A percentile compares a stretch with the other conserved stretches of the same genome.
Conservation (phyloP, 2,888 invertebrate genomes). For the Caenorhabditis uteleia region DNA sequence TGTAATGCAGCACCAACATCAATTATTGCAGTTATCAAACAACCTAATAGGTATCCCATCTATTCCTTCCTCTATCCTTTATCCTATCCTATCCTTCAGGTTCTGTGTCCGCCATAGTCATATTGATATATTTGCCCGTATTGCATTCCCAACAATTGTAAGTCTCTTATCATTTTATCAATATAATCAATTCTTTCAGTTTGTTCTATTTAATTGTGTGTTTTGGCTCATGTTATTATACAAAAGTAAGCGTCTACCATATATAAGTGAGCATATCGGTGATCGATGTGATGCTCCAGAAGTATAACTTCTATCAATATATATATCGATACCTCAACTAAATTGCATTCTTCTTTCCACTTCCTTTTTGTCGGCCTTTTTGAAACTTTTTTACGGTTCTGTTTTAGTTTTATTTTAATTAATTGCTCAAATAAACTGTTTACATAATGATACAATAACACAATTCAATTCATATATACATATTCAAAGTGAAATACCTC, state of each 20-base stretch:
- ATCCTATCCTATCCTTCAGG: constrained; percentile 1
- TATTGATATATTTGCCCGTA: constrained; percentile 55
- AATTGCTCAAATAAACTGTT: no score
- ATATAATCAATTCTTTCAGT: constrained; percentile 59
- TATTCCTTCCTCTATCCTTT: not conserved
- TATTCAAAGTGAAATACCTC: no score
- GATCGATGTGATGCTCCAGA: constrained; percentile 37
- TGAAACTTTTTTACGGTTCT: constrained; percentile 15
- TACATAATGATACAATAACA: no score
- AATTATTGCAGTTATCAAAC: constrained; percentile 48
- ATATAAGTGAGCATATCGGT: constrained; percentile 38
- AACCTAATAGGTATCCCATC: constrained; percentile 13
- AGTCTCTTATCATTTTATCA: constrained; percentile 46
- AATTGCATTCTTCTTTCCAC: constrained; percentile 10
- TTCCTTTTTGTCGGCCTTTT: constrained; percentile 23
- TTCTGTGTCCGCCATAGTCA: constrained; percentile 57
- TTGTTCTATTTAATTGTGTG: constrained; percentile 53
- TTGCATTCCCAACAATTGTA: constrained; percentile 52
- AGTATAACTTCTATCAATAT: no score
- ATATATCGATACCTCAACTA: constrained; percentile 21
- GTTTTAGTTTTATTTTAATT: no score
- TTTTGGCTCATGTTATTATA: constrained; percentile 58
- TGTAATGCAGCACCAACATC: constrained; percentile 47
- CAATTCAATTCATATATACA: no score
- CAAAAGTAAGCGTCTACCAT: constrained; percentile 52